Percentiles rank a stretch among this genome's conserved stretches.
phyloP scores from a whole-genome alignment of 2,113 vertebrate species.

The Scortum barcoo region DNA sequence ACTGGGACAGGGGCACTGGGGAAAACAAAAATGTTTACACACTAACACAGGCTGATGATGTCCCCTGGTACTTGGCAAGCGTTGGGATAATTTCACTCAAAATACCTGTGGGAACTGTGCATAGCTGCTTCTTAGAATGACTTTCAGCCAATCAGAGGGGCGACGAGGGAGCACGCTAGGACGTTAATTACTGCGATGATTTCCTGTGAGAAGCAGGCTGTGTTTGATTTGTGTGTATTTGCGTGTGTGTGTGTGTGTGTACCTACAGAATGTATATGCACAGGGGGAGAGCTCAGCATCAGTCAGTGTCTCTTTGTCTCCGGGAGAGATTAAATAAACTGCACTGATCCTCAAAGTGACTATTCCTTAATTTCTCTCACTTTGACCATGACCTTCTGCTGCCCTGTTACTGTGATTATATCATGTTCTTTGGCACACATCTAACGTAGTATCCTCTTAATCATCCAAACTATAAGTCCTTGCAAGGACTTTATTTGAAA shows the following conservation, averaged over 20 bases:
- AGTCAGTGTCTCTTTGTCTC: conserved; percentile 57
- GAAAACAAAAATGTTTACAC: conserved; percentile 76
- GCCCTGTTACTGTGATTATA: conserved; percentile 10
- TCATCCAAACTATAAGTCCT: conserved; percentile 1
- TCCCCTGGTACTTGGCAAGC: conserved; percentile 67
- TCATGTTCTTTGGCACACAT: conserved; percentile 13
- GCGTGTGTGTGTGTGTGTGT: conserved; percentile 30
- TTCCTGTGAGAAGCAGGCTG: conserved; percentile 72
- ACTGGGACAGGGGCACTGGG: conserved; percentile 57
- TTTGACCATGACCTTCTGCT: conserved; percentile 23
- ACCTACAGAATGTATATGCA: conserved; percentile 46
- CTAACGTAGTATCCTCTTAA: conserved; percentile 9
- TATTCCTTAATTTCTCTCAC: conserved; percentile 27
- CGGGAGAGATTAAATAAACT: conserved; percentile 60
- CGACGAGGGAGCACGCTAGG: conserved; percentile 57
- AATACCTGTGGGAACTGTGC: conserved; percentile 69
- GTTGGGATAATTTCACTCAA: conserved; percentile 71
- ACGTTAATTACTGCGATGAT: conserved; percentile 78
- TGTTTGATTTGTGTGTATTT: conserved; percentile 66
- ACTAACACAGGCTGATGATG: conserved; percentile 75
- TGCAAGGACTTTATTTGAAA: conserved; percentile 27
- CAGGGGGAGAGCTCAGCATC: conserved; percentile 49
- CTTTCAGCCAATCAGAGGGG: conserved; percentile 74
- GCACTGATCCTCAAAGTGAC: conserved; percentile 37
- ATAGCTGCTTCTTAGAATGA: conserved; percentile 60